Evolutionary conservation across 2,888 invertebrate species (phyloP), one percentile per base, ranked within the genome.

Genomic region (Meta bourneti): DNA sequence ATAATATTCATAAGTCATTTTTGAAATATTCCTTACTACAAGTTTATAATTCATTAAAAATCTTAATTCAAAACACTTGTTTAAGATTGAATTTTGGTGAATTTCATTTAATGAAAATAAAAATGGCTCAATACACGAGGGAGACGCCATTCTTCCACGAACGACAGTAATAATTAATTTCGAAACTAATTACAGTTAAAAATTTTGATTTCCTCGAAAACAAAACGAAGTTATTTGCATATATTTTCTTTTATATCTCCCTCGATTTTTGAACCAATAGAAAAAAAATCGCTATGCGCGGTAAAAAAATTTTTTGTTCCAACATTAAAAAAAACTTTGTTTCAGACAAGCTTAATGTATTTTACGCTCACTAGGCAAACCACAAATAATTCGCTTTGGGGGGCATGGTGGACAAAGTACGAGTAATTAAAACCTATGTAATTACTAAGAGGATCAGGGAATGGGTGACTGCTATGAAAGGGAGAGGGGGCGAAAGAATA

Each of bases 341-440:
- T 19, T 7, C 51, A 52, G 78, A 20, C 51, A 20, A 13, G 54
- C n/a, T 83, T 74, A 83, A 83, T 83, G 34, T 16, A 48, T n/a
- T 77, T 77, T 78, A 69, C 51, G 85, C 85, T n/a, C 69, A 70
- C 77, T n/a, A 51, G 78, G 51, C 77, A 51, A 86, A 78, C 85
- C 85, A 78, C 85, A 48, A 86, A 84, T 75, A 75, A 54, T 75
- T 34, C 75, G 74, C 74, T 86, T 77, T 77, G 69, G 49, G 70
- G 16, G n/a, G 9, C 78, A 34, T 19, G 54, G 54, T 72, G 61
- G 85, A 78, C 78, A 69, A 85, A 77, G 19, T 69, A 49, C 34
- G 84, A 69, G 70, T 86, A 86, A 86, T 86, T 86, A 86, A 86
- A 86, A 86, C 70, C 16, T 52, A 20, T 78, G 85, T 78, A 78